phyloP scores from a whole-genome alignment of 2,797 vertebrate species.

The Babyrousa celebensis region DNA sequence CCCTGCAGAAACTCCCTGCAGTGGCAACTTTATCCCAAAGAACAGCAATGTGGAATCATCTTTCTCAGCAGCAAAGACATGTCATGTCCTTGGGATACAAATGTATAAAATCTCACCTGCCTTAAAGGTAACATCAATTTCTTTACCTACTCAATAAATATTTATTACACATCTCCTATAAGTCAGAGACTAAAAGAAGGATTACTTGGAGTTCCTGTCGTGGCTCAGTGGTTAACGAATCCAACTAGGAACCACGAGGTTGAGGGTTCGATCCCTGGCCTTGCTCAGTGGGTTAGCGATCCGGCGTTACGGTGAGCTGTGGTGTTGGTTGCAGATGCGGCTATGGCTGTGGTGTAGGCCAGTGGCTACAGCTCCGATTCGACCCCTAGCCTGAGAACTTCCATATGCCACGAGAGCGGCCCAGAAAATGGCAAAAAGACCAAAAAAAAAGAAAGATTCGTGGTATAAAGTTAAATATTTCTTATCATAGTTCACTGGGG shows the following conservation, averaged over 20 bases:
- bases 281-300: no score
- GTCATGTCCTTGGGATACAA: background rate
- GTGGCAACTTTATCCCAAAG: conserved; percentile 7
- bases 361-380: no score
- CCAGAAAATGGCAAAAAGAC: no score
- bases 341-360: no score
- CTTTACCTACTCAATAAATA: conserved; percentile 9
- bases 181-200: conserved; percentile 30
- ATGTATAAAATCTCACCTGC: conserved; percentile 6
- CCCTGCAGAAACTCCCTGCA: background rate
- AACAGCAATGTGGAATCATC: background rate
- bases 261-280: no score
- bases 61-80: conserved; percentile 1
- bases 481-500: background rate
- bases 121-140: background rate
- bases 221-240: no score
- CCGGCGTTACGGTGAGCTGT: no score
- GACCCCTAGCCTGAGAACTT: no score
- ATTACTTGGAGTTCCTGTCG: no score
- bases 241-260: no score
- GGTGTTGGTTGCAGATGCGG: no score
- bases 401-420: no score
- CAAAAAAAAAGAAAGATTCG: background rate
- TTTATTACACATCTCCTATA: background rate
- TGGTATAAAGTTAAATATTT: background rate